These are phyloP conservation scores for Tympanuchus pallidicinctus DNA, from an alignment of 2,113 vertebrate genomes.

Conservation along the genomic window DNA sequence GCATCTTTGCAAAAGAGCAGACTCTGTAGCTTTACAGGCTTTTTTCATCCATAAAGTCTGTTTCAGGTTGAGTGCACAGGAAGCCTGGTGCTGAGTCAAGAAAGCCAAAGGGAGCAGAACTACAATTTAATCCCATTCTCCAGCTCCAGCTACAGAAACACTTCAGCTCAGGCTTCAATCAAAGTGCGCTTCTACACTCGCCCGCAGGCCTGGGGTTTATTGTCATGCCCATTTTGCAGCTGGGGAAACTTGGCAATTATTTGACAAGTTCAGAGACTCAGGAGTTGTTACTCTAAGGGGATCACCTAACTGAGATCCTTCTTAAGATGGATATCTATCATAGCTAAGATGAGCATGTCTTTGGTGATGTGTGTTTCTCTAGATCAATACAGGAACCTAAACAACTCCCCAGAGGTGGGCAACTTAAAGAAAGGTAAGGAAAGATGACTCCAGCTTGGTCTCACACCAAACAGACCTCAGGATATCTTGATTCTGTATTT, in stretches of 20 bases:
- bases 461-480: neutral
- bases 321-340: neutral
- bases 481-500: neutral
- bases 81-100: neutral
- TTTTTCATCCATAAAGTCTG: neutral
- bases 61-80: neutral
- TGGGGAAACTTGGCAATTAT: neutral
- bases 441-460: neutral
- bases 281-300: neutral
- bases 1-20: neutral
- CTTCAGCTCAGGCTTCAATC: neutral
- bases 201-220: neutral
- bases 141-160: neutral
- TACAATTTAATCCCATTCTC: neutral
- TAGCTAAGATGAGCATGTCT: neutral
- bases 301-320: neutral
- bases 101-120: conserved; percentile 3
- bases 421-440: neutral
- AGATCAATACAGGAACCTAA: neutral
- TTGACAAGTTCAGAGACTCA: neutral
- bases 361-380: neutral
- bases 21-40: neutral
- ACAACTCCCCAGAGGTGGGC: neutral
- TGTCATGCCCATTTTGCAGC: neutral
- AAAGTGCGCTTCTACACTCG: rapidly evolving